Evolutionary conservation across 1,140 invertebrate genomes (phyloP).

Genomic region (Oryctes rhinoceros): DNA sequence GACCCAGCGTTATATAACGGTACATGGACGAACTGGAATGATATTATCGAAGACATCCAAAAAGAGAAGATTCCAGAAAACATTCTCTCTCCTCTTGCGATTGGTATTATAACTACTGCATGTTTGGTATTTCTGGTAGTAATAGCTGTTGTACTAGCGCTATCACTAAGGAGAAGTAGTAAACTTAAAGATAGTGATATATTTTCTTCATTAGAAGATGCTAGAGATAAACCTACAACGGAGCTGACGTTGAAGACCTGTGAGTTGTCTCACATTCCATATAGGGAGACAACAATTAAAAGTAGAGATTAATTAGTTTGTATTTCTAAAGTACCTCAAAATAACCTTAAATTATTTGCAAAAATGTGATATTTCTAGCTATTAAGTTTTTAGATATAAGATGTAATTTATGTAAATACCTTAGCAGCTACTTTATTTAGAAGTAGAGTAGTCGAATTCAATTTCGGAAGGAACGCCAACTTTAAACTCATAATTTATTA

Average conservation of each 20-base stretch:
- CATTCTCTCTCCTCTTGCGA: constrained; percentile 49
- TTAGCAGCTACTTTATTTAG: not conserved
- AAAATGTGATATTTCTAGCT: constrained; percentile 6
- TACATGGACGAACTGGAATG: constrained; percentile 68
- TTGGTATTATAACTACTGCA: constrained; percentile 51
- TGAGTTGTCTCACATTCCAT: constrained; percentile 16
- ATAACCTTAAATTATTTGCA: not conserved
- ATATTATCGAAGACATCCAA: constrained; percentile 53
- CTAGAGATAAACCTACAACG: not conserved
- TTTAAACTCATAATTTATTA: too few relatives aligned
- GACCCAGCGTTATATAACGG: constrained; percentile 67
- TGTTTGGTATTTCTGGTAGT: constrained; percentile 50
- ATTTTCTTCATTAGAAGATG: constrained; percentile 26
- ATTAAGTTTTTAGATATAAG: constrained; percentile 5
- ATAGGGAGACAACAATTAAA: constrained; percentile 32
- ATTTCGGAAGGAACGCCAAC: too few relatives aligned
- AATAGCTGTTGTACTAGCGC: constrained; percentile 40
- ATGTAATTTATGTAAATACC: constrained; percentile 7
- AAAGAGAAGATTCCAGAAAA: constrained; percentile 47
- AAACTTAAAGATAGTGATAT: constrained; percentile 33
- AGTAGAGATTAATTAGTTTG: constrained; percentile 28
- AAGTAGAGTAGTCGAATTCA: too few relatives aligned
- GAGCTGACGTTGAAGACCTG: constrained; percentile 33
- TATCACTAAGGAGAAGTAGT: constrained; percentile 1
- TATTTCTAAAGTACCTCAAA: not conserved